These are phyloP conservation scores for Brachyistius frenatus DNA, from an alignment of 2,113 vertebrate species.

Conservation along the genomic window DNA sequence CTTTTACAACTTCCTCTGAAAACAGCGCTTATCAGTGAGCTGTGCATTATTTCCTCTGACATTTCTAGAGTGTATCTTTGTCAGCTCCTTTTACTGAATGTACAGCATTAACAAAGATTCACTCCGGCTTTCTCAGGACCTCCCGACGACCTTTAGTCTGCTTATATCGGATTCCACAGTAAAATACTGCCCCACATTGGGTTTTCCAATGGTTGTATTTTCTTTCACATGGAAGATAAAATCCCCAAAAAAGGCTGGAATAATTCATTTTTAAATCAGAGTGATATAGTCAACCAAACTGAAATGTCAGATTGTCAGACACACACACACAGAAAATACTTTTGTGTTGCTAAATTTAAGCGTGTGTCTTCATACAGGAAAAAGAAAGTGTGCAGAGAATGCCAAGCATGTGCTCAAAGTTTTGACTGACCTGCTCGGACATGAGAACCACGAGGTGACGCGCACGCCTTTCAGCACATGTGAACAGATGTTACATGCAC, in stretches of 20 bases:
- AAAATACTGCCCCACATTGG: background rate
- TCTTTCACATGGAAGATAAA: background rate
- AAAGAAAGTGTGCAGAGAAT: constrained; percentile 90
- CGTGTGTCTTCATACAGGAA: constrained; percentile 83
- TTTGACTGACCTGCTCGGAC: constrained; percentile 93
- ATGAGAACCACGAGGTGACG: constrained; percentile 94
- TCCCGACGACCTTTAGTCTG: background rate
- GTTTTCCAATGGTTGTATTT: constrained; percentile 6
- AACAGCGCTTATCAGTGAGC: too few species aligned
- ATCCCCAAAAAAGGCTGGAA: background rate
- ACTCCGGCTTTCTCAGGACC: background rate
- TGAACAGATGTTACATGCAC: constrained; percentile 6
- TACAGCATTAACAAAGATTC: background rate
- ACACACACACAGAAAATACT: background rate
- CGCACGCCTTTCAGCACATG: constrained; percentile 21
- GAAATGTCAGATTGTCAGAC: background rate
- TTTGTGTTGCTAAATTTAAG: background rate
- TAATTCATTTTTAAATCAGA: background rate
- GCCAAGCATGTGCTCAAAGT: constrained; percentile 90
- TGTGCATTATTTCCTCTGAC: background rate
- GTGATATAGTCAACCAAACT: background rate
- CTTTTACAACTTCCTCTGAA: too few species aligned
- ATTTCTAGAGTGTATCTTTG: constrained; percentile 14
- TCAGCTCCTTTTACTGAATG: background rate
- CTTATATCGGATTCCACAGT: background rate